Conservation (phyloP, 2,113 vertebrate genomes). For the Rhinolophus ferrumequinum region DNA sequence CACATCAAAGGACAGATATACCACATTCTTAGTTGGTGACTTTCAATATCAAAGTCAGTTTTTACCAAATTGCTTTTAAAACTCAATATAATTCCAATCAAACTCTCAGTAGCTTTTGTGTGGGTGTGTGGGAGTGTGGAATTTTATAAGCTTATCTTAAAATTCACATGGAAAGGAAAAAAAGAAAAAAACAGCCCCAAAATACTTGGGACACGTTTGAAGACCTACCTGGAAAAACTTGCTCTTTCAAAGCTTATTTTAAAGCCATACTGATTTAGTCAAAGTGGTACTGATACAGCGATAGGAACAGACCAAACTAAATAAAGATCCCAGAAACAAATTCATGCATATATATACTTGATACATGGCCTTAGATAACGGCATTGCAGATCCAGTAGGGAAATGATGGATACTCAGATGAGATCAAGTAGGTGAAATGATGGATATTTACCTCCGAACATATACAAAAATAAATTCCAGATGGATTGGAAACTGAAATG, state of each 20-base stretch:
- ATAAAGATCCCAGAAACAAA: not conserved
- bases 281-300: not conserved
- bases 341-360: not conserved
- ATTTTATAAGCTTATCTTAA: not conserved
- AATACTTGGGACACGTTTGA: not conserved
- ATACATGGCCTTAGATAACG: too few relatives aligned
- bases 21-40: not conserved
- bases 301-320: not conserved
- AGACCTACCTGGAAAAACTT: not conserved
- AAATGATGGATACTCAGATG: too few relatives aligned
- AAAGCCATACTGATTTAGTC: not conserved
- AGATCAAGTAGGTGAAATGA: not conserved
- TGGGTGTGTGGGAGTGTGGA: not conserved
- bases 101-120: not conserved
- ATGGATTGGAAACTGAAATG: not conserved
- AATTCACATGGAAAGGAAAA: not conserved
- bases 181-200: not conserved
- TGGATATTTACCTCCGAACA: not conserved
- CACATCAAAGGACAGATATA: not conserved
- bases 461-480: not conserved
- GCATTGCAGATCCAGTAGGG: not conserved
- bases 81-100: not conserved
- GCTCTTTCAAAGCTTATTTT: not conserved
- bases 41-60: not conserved
- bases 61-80: conserved; percentile 35